Evolutionary conservation across 2,797 vertebrate species (phyloP), one percentile per base, ranked within the genome.

Genomic region (Euphonia xanthogaster): DNA sequence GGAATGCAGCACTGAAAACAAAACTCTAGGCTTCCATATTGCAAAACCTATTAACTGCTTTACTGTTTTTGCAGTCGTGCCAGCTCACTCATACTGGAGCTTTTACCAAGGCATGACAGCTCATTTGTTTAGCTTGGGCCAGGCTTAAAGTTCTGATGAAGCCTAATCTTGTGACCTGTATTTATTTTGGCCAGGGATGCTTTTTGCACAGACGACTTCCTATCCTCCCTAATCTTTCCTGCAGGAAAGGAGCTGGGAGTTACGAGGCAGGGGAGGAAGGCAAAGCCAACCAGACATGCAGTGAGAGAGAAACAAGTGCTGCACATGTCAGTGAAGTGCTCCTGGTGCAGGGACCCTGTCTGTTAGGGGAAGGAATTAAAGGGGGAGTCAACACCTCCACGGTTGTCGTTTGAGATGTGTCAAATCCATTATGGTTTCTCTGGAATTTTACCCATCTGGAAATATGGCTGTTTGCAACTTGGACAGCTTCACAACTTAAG

Each of bases 101-200:
- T 93, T 83, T 94, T 94, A 96, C 90, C 91, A 88, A 88, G 85
- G 90, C 82, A 83, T 97, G 97, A 98, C 97, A 98, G 97, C 95
- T 97, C 97, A 97, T 97, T 93, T 97, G 94, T 97, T 98, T 97
- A 91, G 94, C 87, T 97, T 97, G 97, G 97, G 97, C 94, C 85
- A 94, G 91, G 95, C 96, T 97, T 97, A 97, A 97, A 97, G 95
- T 96, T 96, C 94, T 96, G 96, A 97, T 97, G 97, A 96, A 97
- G 97, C 93, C 94, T 98, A 97, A 98, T 98, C 97, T 97, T 97
- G 92, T 96, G 97, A 98, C 97, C 96, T 84, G 88, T 97, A 82
- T 98, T 98, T 98, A 93, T 92, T 98, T 98, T 98, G 98, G 97
- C 97, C 17, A 5, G 66, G 84, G 91, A 74, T 83, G 90, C 83